Conservation (phyloP, 2,888 invertebrate species). For the Amblyjoppa proteus region DNA sequence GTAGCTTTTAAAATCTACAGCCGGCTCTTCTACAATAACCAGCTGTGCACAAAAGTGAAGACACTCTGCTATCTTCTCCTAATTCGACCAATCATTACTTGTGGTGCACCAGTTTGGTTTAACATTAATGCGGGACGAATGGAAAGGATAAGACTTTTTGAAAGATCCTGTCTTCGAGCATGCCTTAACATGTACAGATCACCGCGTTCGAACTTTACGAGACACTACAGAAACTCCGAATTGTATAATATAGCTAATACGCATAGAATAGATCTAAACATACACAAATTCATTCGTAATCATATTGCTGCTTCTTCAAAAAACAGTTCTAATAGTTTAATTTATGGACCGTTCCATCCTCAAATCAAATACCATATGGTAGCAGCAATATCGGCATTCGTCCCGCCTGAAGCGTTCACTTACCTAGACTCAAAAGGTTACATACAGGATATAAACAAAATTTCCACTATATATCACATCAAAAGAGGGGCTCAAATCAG, state of each 20-base stretch:
- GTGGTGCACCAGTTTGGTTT: conserved; percentile 3
- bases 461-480: neutral
- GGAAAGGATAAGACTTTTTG: neutral
- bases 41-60: neutral
- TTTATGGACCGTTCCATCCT: neutral
- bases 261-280: neutral
- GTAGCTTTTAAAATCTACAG: conserved; percentile 36
- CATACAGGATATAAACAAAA: neutral
- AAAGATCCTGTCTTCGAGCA: neutral
- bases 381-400: neutral
- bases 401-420: neutral
- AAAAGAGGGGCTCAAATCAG: neutral
- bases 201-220: neutral
- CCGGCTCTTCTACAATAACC: conserved; percentile 6
- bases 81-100: neutral
- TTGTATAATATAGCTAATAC: neutral
- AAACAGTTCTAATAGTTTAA: neutral
- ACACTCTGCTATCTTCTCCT: neutral
- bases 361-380: neutral
- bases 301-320: neutral
- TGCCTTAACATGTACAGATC: conserved; percentile 6
- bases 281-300: neutral
- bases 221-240: neutral
- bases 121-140: neutral
- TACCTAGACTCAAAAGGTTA: conserved; percentile 5